These are phyloP conservation scores for Hyperoodon ampullatus DNA, from an alignment of 2,113 vertebrate genomes.

Conservation along the genomic window DNA sequence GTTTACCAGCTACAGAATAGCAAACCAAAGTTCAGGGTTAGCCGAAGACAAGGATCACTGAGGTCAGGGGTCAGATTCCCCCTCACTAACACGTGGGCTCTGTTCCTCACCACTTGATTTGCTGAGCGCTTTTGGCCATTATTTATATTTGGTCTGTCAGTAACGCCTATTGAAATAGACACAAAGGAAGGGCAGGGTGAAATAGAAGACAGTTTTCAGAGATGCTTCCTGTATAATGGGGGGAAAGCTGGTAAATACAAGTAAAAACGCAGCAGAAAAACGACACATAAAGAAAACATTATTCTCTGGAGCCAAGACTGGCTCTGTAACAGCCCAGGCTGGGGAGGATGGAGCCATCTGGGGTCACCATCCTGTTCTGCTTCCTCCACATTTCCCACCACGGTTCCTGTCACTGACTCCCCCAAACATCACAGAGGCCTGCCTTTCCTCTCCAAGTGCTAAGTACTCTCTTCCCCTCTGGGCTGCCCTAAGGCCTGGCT, in stretches of 20 bases:
- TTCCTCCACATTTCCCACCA: background rate
- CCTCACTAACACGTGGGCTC: background rate
- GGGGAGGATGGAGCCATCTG: fast-evolving
- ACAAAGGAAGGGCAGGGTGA: background rate
- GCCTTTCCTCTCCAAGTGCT: constrained; percentile 64
- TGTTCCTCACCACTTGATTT: background rate
- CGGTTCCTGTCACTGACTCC: background rate
- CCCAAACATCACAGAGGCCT: constrained; percentile 32
- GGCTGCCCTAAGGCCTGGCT: background rate
- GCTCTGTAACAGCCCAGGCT: background rate
- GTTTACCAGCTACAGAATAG: background rate
- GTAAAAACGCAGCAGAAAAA: background rate
- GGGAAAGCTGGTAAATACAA: background rate
- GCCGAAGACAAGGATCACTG: background rate
- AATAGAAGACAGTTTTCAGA: background rate
- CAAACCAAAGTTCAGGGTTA: background rate
- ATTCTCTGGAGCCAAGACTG: background rate
- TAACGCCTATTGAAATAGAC: background rate
- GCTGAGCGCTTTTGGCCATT: background rate
- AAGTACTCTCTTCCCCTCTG: constrained; percentile 65
- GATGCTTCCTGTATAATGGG: background rate
- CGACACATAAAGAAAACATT: background rate
- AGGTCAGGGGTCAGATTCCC: background rate
- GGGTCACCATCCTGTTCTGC: background rate
- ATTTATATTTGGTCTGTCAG: background rate